Percentiles rank a stretch among this genome's conserved stretches.
These are phyloP conservation scores for Microctonus brassicae DNA, from an alignment of 2,888 invertebrate species.

Conservation along the genomic window DNA sequence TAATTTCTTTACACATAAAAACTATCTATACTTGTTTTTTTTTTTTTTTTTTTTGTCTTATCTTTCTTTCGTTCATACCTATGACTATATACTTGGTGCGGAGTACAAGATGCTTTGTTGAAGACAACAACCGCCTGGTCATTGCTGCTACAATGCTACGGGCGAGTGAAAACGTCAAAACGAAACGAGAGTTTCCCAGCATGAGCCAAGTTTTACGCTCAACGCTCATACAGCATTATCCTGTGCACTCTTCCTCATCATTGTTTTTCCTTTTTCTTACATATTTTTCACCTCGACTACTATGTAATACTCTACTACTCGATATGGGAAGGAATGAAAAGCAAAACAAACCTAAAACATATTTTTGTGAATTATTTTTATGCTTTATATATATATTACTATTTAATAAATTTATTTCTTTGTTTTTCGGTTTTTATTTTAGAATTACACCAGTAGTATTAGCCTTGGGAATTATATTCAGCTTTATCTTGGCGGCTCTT, in stretches of 20 bases:
- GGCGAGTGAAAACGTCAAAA: slow-evolving; percentile 32
- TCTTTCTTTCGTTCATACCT: background rate
- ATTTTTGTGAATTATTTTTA: background rate
- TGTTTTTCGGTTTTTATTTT: slow-evolving; percentile 37
- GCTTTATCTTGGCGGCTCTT: slow-evolving; percentile 46
- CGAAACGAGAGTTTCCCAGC: slow-evolving; percentile 29
- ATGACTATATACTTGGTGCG: background rate
- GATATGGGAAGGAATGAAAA: background rate
- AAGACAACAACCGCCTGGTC: slow-evolving; percentile 27
- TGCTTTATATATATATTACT: background rate
- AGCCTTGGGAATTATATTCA: slow-evolving; percentile 47
- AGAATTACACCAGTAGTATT: slow-evolving; percentile 49
- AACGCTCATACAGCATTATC: slow-evolving; percentile 43
- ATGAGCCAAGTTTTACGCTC: slow-evolving; percentile 46
- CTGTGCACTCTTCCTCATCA: slow-evolving; percentile 43
- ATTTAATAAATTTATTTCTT: slow-evolving; percentile 14
- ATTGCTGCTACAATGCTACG: slow-evolving; percentile 25
- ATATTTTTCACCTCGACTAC: background rate
- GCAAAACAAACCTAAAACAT: background rate
- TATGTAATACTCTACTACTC: background rate
- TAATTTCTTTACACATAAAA: slow-evolving; percentile 30
- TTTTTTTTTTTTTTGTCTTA: background rate
- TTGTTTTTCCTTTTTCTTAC: slow-evolving; percentile 7
- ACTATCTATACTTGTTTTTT: background rate
- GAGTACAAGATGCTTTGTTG: slow-evolving; percentile 8